Conservation (phyloP, 1,140 invertebrate species). For the Pseudomyrmex pallidus region DNA sequence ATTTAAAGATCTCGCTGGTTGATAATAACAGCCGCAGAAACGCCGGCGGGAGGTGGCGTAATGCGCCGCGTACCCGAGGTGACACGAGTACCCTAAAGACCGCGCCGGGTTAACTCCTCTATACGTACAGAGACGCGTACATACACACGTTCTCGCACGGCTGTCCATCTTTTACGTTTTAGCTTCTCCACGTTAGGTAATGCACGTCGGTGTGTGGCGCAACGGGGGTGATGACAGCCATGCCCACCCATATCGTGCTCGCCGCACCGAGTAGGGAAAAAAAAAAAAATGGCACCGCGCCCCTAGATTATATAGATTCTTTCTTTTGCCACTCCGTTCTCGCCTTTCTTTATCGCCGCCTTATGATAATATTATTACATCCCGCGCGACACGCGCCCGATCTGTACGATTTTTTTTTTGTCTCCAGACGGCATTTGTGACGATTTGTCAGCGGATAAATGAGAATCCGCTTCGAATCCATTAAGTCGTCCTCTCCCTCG, state of each 20-base stretch:
- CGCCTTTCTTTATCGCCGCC: conserved; percentile 65
- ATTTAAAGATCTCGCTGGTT: conserved; percentile 70
- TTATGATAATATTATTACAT: conserved; percentile 72
- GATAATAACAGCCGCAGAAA: conserved; percentile 76
- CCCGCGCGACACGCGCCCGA: conserved; percentile 39
- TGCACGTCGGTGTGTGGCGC: conserved; percentile 47
- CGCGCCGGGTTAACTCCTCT: background rate
- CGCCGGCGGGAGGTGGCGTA: conserved; percentile 43
- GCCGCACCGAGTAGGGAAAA: conserved; percentile 28
- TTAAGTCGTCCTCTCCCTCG: too few relatives aligned
- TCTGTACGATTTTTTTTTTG: conserved; percentile 14
- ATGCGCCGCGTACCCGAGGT: conserved; percentile 56
- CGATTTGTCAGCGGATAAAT: too few relatives aligned
- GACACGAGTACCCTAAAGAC: conserved; percentile 60
- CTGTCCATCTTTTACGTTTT: conserved; percentile 59
- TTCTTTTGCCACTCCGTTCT: conserved; percentile 65
- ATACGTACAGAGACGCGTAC: conserved; percentile 21
- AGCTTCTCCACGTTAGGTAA: conserved; percentile 59
- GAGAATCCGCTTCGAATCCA: too few relatives aligned
- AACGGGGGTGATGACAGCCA: conserved; percentile 46
- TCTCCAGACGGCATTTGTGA: background rate
- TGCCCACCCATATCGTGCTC: conserved; percentile 69
- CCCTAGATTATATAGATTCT: conserved; percentile 72
- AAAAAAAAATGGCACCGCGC: conserved; percentile 64
- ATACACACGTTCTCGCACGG: background rate